Percentiles rank a stretch among this genome's conserved stretches.
These are phyloP conservation scores for Cydia strobilella DNA, from an alignment of 1,140 invertebrate genomes.

Conservation along the genomic window DNA sequence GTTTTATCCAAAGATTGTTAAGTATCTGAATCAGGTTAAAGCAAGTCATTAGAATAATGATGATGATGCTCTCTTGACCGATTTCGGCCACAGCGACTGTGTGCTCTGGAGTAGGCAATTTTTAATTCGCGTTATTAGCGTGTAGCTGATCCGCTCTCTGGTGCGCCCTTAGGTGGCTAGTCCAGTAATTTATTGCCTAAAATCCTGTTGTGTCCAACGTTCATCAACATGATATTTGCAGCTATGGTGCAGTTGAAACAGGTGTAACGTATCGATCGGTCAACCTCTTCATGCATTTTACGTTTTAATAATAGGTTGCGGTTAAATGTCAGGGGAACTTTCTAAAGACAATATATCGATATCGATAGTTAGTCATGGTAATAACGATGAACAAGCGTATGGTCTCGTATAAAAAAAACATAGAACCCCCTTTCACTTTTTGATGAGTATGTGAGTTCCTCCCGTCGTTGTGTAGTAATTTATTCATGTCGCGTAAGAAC, in stretches of 20 bases:
- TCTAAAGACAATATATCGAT: conserved; percentile 10
- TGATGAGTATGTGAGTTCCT: not conserved
- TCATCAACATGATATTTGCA: not conserved
- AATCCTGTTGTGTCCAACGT: no score
- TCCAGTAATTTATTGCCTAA: no score
- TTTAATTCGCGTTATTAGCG: no score
- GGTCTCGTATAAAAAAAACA: not conserved
- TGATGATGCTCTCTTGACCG: no score
- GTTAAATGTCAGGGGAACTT: conserved; percentile 6
- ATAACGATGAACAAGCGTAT: not conserved
- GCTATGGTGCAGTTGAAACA: not conserved
- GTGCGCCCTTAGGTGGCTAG: no score
- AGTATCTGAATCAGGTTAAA: no score
- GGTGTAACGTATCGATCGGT: conserved; percentile 3
- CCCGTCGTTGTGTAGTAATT: not conserved
- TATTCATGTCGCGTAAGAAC: not conserved
- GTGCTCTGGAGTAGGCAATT: no score
- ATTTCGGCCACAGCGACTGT: no score
- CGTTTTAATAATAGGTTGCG: conserved; percentile 14
- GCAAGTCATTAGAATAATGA: no score
- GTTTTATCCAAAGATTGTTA: no score
- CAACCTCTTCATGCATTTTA: not conserved
- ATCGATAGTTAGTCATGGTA: not conserved
- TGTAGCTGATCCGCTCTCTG: no score
- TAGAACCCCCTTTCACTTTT: not conserved